Base-by-base conservation (phyloP, 2,888 invertebrate species). In the Hyalella azteca region DNA sequence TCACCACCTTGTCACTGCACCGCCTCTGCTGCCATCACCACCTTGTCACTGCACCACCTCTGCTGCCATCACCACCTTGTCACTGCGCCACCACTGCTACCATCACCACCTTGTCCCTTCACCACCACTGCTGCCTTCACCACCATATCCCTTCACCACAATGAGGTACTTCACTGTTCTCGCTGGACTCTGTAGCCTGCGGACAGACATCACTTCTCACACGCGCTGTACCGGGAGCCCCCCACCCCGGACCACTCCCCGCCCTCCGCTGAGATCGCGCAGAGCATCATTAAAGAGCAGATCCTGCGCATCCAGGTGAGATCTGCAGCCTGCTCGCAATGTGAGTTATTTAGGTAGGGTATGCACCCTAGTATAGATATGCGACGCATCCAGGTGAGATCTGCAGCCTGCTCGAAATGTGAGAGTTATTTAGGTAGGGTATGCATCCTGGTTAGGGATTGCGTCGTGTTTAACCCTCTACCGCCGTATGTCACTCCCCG, bases 231-330 rank as follows among this genome's bases (percentile, higher is more conserved):
- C 86, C 91, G 92, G 78, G 96, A 96, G 88, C 96, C 96, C 15
- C 95, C 96, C 13, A 97, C 96, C 15, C 96, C 96, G 0, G 96
- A 96, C 86, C 96, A 96, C 89, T 96, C 96, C 3, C 96, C 97
- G 1, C 97, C 97, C 0, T 93, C 95, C 13, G 95, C 96, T 3
- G 91, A 92, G 86, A 95, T 95, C 86, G 96, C 97, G 0, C 94
- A 95, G 88, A 92, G 92, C 88, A 93, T 93, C 86, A 97, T 97
- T 86, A 94, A 95, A 87, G 94, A 95, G 87, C 92, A 94, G 88
- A 96, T 97, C 87, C 91, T 95, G 86, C 95, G 95, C 29, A 89
- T 94, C 89, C 94, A 95, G 93, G 96, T 96, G 90, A 92, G 92
- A 91, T 89, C 89, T 11, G 5, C 36, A 15, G 7, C 9, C 19